Base-by-base conservation (phyloP, 2,113 vertebrate species). In the Buteo buteo region DNA sequence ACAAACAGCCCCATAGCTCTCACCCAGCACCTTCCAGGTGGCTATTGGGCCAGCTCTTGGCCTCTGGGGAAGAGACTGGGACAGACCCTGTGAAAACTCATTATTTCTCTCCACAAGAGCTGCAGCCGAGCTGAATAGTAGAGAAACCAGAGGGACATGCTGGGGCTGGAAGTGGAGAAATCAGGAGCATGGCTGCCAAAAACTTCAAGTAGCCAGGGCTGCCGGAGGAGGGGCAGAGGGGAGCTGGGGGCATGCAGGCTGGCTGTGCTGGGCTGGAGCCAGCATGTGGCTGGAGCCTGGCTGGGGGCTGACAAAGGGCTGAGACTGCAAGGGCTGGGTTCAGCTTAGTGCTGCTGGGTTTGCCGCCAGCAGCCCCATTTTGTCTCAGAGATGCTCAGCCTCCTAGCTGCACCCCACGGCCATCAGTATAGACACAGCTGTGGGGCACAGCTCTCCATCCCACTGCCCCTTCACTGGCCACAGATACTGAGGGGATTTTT, bases 11-110 rank as follows among this genome's bases (percentile, higher is more conserved):
- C 36, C 7, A 5, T 3, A 38, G 21, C 58, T 52, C 54, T 76
- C 14, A 72, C 17, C 3, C 14, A 58, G 31, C 4, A 3, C 32
- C 36, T 55, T 90, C 14, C 10, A 38, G 44, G 9, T 3, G 6
- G 14, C 44, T 71, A 1, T 5, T 19, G 29, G 52, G 17, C 10
- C 38, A 59, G 9, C 13, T 78, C 0, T 36, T 55, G n/a, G 1
- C 29, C 5, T 71, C 32, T 71, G 38, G 42, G 19, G 11, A 67
- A 76, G 6, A 44, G 13, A 16, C 18, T 61, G 74, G 18, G 36
- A 64, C 29, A 59, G 26, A 76, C 31, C 6, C 29, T 38, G 20
- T 42, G n/a, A 52, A 82, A 88, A 47, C 10, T 54, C 52, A 17
- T 29, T 11, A 10, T 17, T 57, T 76, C 29, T 61, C 28, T 8